These are phyloP conservation scores for Phodopus roborovskii DNA, from an alignment of 2,113 vertebrate species.

Conservation along the genomic window DNA sequence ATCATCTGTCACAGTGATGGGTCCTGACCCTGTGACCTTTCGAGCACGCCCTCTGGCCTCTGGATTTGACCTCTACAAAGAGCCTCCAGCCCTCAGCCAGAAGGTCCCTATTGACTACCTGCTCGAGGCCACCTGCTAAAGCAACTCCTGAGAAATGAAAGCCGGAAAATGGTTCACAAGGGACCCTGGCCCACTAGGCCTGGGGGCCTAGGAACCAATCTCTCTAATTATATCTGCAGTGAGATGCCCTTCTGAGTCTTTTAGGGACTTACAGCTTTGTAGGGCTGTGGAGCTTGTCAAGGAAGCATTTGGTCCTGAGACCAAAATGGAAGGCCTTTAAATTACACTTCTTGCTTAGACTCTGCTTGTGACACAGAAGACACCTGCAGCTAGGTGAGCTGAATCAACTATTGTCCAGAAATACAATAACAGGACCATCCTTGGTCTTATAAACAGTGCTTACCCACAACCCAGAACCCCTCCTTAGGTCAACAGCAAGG, in stretches of 20 bases:
- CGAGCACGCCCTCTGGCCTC: conserved; percentile 91
- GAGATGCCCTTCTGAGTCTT: conserved; percentile 68
- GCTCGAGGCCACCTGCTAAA: conserved; percentile 92
- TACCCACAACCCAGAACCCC: neutral
- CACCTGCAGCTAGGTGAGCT: neutral
- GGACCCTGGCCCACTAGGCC: conserved; percentile 88
- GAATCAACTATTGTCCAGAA: no score
- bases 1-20: conserved; percentile 91
- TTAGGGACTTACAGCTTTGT: neutral
- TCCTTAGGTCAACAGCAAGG: neutral
- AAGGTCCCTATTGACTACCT: conserved; percentile 96
- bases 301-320: neutral
- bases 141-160: conserved; percentile 91
- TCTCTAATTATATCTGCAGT: conserved; percentile 96
- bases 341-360: neutral
- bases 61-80: conserved; percentile 90
- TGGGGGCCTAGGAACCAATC: conserved; percentile 92
- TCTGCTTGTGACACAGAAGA: neutral
- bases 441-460: neutral
- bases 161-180: conserved; percentile 91
- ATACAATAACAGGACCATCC: neutral
- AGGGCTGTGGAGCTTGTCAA: neutral
- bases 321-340: neutral
- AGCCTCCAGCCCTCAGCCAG: conserved; percentile 87
- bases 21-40: conserved; percentile 92